Base-by-base conservation (phyloP, 2,113 vertebrate genomes). In the Jacana jacana region DNA sequence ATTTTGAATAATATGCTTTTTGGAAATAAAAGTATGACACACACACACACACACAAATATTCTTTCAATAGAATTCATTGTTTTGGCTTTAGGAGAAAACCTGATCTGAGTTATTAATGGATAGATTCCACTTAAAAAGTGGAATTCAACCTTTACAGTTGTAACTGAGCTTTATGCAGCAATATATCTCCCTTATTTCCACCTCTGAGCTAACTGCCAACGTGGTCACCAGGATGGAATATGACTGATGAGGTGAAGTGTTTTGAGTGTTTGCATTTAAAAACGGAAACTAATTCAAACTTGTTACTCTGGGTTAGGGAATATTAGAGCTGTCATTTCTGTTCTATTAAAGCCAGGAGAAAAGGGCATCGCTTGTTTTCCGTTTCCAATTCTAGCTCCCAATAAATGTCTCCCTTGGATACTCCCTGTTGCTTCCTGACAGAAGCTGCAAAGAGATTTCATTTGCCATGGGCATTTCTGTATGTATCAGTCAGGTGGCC, bases 401-500 rank as follows among this genome's bases (percentile, higher is more conserved):
- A 57, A 65, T 17, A 61, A 81, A 76, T 13, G 5, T 33, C 49
- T 89, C 12, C 40, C 49, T 49, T 3, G 1, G 8, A 51, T 68
- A 25, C 13, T 89, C 23, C 46, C 24, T 0, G 0, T 44, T 84
- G 18, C 31, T 71, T 40, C 35, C 30, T 44, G 4, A 55, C 39
- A 23, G 30, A 86, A 92, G 33, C 7, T 5, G 3, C 27, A 52
- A 17, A 68, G 24, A 81, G 2, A 61, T 71, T 78, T 68, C 22
- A 22, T 89, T 75, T 89, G 27, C 33, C 44, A 25, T 0, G 0
- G 33, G 17, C 17, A 61, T 69, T 85, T 91, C 81, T 37, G 31
- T 1, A 0, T 58, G 3, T 63, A n/a, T 82, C 60, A 82, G 33
- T 8, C 1, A 0, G 17, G 28, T 28, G 15, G 13, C 11, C 33